Percentiles rank a stretch among this genome's conserved stretches.
phyloP scores from a whole-genome alignment of 2,797 vertebrate species.

The Enteromius unitaeniatus region DNA sequence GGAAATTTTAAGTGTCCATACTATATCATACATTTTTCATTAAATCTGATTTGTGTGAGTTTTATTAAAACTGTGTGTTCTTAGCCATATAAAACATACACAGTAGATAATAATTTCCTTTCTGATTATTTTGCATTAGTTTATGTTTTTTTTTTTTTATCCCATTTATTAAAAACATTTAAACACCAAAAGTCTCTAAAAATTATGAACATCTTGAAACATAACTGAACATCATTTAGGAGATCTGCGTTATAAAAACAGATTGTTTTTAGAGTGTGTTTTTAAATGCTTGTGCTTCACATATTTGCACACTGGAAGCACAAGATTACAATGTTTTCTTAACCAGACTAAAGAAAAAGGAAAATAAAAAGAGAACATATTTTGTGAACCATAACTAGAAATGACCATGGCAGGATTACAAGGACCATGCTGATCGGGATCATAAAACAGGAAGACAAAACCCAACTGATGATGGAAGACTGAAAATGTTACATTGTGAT shows the following conservation, averaged over 20 bases:
- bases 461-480: neutral
- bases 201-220: neutral
- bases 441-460: conserved; percentile 18
- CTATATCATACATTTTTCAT: neutral
- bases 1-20: neutral
- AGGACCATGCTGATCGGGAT: conserved; percentile 6
- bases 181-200: neutral
- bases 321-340: conserved; percentile 12
- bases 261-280: neutral
- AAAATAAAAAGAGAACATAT: neutral
- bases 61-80: neutral
- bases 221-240: neutral
- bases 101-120: neutral
- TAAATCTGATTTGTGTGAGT: neutral
- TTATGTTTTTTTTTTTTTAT: neutral
- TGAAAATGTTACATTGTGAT: conserved; percentile 9
- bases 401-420: conserved; percentile 4
- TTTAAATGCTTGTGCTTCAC: conserved; percentile 6
- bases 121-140: neutral
- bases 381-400: conserved; percentile 16
- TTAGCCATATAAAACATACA: neutral
- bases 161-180: neutral
- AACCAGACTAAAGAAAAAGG: neutral
- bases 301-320: neutral
- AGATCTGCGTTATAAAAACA: neutral